Evolutionary conservation across 2,113 vertebrate genomes (phyloP), one percentile per base, ranked within the genome.

Genomic region (Sinocyclocheilus anshuiensis): DNA sequence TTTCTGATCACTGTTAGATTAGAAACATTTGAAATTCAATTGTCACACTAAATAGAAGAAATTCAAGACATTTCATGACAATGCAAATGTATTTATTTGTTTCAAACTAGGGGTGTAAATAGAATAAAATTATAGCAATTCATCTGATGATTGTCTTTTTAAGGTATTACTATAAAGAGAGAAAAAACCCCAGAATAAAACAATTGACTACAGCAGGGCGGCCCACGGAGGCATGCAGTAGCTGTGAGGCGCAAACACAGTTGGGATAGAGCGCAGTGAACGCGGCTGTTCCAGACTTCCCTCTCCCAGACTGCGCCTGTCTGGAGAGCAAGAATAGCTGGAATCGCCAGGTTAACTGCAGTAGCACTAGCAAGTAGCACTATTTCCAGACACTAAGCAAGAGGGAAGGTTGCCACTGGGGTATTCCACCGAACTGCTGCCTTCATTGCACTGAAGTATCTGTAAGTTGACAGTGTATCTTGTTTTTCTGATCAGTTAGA

Each of bases 231-330:
- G 87, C 63, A 91, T 15, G 6, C 90, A 91, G 77, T 92, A 93
- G 85, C 92, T 90, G 2, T 77, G 84, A 3, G 90, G 10, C 48
- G 87, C 81, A 3, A 86, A 88, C 0, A 90, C 91, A 0, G 93
- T 93, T 0, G 92, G 93, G 59, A 93, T 92, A 71, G 95, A 95
- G 90, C 77, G 94, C 48, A 96, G 89, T 0, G 95, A 95, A 6
- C 87, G 87, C 0, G 95, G 95, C 91, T 93, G 94, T 90, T 96
- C 95, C 11, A 96, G 80, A 88, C 91, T 94, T 24, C 50, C 83
- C 39, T 88, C 50, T 0, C 79, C 77, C 59, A 61, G 39, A 90
- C 90, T 91, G 80, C 90, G 76, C 1, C 80, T 53, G 18, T 90
- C 76, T 1, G 91, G 89, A 8, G 94, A 91, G 18, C 33, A 15